Base-by-base conservation (phyloP, 2,797 vertebrate species). In the Varecia variegata region DNA sequence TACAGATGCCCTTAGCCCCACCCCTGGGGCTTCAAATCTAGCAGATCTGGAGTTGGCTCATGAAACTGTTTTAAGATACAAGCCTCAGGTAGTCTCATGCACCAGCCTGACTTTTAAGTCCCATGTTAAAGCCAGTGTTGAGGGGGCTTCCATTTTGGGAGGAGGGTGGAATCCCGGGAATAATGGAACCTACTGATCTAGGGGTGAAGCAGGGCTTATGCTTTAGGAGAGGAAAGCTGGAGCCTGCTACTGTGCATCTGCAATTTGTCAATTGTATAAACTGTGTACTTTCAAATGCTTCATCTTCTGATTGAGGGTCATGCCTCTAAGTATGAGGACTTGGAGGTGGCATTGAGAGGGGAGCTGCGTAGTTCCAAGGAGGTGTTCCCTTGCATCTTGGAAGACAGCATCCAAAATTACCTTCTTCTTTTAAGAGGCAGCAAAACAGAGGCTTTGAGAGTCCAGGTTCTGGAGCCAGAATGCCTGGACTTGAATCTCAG, bases 101-200 rank as follows among this genome's bases (percentile, higher is more conserved):
- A 60, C 18, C 27, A 43, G 40, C 71, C 81, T 58, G 52, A 68
- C 38, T 60, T 73, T 27, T 56, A 30, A 35, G 35, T 62, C 68
- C 47, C 18, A 0, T 38, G 35, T 54, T 68, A 14, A 90, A 80
- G 73, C 43, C 56, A 27, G 52, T 10, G 21, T 12, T 47, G 50
- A 58, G 47, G 5, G 45, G 43, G 23, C 32, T 79, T 68, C 30
- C 2, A 7, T 0, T 0, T 0, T 4, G 25, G 11, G 32, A 18
- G 4, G 21, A 10, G 12, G 9, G 5, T 15, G 4, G 76, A 52
- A 82, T 45, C 62, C 18, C 80, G 25, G 81, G 35, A 70, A 50
- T 27, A 68, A 35, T 11, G 50, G 32, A 52, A 1, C 3, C 50
- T 43, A 17, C 25, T 5, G 43, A 3, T 68, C 10, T 14, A 38